Percentiles rank a stretch among this genome's conserved stretches.
phyloP scores from a whole-genome alignment of 1,140 invertebrate species.

The Bombus huntii region DNA sequence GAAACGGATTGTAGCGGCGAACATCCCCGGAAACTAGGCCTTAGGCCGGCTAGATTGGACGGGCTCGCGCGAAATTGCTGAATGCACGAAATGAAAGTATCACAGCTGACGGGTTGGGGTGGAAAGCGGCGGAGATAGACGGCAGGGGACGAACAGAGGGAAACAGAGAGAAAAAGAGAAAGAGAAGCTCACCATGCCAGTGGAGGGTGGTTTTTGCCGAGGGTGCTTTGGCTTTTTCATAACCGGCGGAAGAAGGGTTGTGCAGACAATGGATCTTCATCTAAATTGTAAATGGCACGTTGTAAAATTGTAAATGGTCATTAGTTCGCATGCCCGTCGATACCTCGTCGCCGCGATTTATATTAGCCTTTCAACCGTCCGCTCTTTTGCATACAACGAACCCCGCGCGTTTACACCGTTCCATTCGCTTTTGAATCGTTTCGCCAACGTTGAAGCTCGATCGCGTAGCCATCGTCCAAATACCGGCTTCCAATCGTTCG shows the following conservation, averaged over 20 bases:
- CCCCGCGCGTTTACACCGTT: not conserved
- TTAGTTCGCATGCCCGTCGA: constrained; percentile 43
- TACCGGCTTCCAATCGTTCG: not conserved
- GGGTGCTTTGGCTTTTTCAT: constrained; percentile 72
- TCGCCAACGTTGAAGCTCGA: no score
- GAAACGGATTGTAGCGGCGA: not conserved
- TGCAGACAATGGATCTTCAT: constrained; percentile 74
- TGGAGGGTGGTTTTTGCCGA: constrained; percentile 49
- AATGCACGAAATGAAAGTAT: constrained; percentile 76
- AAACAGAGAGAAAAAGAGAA: not conserved
- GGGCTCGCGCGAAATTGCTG: constrained; percentile 67
- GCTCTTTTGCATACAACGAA: constrained; percentile 41
- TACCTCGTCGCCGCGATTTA: constrained; percentile 36
- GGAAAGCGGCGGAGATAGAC: not conserved
- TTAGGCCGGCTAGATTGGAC: constrained; percentile 36
- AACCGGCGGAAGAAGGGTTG: constrained; percentile 71
- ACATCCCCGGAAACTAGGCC: constrained; percentile 60
- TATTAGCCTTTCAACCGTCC: constrained; percentile 29
- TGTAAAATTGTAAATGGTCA: constrained; percentile 75
- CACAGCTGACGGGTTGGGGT: constrained; percentile 70
- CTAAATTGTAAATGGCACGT: constrained; percentile 78
- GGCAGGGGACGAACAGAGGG: not conserved
- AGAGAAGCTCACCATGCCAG: not conserved
- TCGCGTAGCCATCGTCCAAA: no score
- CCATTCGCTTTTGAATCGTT: constrained; percentile 26